Evolutionary conservation across 1,140 invertebrate species (phyloP), one percentile per base, ranked within the genome.

Genomic region (Acyrthosiphon pisum): DNA sequence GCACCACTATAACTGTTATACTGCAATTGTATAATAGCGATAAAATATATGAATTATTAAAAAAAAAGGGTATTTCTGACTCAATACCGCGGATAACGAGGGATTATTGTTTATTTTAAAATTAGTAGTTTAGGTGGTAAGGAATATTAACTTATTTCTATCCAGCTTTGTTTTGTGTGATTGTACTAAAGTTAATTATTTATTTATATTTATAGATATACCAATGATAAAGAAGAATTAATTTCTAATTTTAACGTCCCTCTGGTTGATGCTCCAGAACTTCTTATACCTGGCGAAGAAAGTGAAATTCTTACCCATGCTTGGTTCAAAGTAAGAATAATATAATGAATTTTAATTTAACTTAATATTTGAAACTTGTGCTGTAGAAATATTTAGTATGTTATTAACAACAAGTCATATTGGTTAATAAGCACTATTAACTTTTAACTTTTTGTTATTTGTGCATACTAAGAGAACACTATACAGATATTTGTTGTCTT

Each of bases 231-330:
- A 94, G 88, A 95, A 56, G 94, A 95, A 35, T 94, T 97, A 26
- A 95, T 97, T 95, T 95, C 95, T 93, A 95, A 96, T 94, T 96
- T 96, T 93, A 94, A 94, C 53, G 93, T 95, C 9, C 96, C 96
- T 4, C 94, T 96, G 11, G 95, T 95, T 90, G 96, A 97, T 94
- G 96, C 96, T 18, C 96, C 96, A 0, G 97, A 97, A 95, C 94
- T 97, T 91, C 83, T 96, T 35, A 95, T 96, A 41, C 94, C 95
- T 81, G 95, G 95, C 53, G 96, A 96, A 30, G 96, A 97, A 93
- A 93, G 94, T 20, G 95, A 95, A 86, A 93, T 93, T 30, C 95
- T 94, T 93, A 92, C 95, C 60, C 94, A 95, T 93, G 95, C 96
- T 89, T 95, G 95, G 94, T 94, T 94, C 22, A 94, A 95, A 94